These are phyloP conservation scores for Pantelozetes paolii DNA, from an alignment of 2,888 invertebrate species.

Conservation along the genomic window DNA sequence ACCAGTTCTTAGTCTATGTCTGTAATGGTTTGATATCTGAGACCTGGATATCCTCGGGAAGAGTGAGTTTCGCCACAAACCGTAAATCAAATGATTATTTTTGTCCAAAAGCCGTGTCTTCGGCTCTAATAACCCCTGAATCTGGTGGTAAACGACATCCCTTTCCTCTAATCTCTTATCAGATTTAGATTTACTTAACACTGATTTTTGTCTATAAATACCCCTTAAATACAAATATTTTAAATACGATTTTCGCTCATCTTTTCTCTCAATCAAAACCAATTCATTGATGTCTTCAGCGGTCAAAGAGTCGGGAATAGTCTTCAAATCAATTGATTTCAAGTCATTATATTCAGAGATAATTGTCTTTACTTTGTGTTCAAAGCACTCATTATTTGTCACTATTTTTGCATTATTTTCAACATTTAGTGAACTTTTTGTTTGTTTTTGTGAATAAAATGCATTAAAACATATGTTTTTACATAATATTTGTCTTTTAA, in stretches of 20 bases:
- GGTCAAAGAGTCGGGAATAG: background rate
- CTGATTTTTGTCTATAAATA: background rate
- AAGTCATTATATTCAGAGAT: background rate
- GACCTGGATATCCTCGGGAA: slow-evolving; percentile 5
- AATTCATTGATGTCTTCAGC: background rate
- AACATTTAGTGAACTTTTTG: background rate
- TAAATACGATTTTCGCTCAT: background rate
- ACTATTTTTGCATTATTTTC: background rate
- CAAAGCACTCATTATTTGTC: background rate
- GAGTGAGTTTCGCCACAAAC: slow-evolving; percentile 39
- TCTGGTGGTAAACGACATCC: background rate
- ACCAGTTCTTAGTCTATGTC: slow-evolving; percentile 51
- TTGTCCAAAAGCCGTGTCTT: slow-evolving; percentile 16
- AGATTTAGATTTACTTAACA: background rate
- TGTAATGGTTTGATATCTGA: background rate
- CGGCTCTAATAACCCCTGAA: background rate
- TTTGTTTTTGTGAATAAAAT: no score
- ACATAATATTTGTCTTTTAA: no score
- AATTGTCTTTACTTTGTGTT: background rate
- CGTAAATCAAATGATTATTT: slow-evolving; percentile 25
- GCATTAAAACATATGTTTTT: no score
- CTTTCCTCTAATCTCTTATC: background rate
- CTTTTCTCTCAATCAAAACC: background rate
- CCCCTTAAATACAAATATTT: background rate
- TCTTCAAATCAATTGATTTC: background rate